These are phyloP conservation scores for Sclerodermus sp. DNA, from an alignment of 2,888 invertebrate genomes.

Conservation along the genomic window DNA sequence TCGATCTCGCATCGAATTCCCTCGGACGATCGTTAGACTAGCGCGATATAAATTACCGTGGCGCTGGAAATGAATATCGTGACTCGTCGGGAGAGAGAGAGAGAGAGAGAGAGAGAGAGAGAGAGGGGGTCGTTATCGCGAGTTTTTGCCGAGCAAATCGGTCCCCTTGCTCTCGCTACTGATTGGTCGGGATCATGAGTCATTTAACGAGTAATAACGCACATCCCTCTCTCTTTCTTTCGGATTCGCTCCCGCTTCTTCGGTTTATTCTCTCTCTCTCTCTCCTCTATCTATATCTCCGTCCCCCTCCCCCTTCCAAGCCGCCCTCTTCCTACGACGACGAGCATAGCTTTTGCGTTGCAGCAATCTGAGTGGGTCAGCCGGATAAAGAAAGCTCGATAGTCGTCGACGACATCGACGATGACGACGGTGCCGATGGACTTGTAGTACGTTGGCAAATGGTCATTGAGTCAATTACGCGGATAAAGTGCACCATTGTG, in stretches of 20 bases:
- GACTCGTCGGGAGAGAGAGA: constrained; percentile 26
- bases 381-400: constrained; percentile 42
- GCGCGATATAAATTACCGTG: neutral
- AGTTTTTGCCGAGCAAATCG: constrained; percentile 16
- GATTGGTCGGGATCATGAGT: neutral
- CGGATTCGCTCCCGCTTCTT: no score
- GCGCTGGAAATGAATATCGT: constrained; percentile 26
- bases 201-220: constrained; percentile 35
- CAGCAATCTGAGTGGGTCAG: constrained; percentile 43
- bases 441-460: constrained; percentile 38
- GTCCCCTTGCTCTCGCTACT: constrained; percentile 7
- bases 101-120: constrained; percentile 31
- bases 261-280: neutral
- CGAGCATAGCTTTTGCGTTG: constrained; percentile 29
- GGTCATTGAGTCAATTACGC: constrained; percentile 54
- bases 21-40: constrained; percentile 30
- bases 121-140: constrained; percentile 33
- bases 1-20: constrained; percentile 37
- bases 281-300: neutral
- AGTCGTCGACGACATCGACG: constrained; percentile 16
- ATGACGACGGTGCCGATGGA: constrained; percentile 22
- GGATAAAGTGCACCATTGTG: constrained; percentile 53
- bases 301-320: constrained; percentile 5
- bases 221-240: no score
- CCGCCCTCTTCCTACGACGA: constrained; percentile 2